Evolutionary conservation across 1,140 invertebrate species (phyloP).

Genomic region (Campoletis sonorensis): DNA sequence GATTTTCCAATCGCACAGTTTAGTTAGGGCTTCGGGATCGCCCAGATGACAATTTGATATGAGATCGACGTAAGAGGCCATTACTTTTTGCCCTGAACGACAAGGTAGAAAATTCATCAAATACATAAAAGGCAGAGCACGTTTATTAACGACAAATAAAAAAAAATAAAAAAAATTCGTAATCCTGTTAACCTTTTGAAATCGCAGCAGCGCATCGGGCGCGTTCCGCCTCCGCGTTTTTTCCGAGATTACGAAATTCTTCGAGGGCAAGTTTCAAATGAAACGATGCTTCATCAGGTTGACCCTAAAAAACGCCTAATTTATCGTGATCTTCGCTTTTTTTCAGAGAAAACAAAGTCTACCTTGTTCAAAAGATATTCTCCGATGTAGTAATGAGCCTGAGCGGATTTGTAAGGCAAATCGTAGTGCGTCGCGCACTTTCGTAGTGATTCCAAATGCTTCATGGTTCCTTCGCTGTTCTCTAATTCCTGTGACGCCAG

Average conservation of each 20-base stretch:
- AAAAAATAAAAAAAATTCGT: too few relatives aligned
- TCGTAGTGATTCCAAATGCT: slow-evolving; percentile 54
- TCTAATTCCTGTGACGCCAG: slow-evolving; percentile 50
- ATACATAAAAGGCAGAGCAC: background rate
- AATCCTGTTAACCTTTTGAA: slow-evolving; percentile 59
- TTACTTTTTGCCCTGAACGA: slow-evolving; percentile 55
- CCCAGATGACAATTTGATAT: slow-evolving; percentile 50
- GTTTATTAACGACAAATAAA: background rate
- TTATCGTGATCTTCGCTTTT: background rate
- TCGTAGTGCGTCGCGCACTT: slow-evolving; percentile 53
- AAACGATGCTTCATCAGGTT: slow-evolving; percentile 53
- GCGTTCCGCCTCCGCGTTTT: slow-evolving; percentile 54
- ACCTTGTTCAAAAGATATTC: slow-evolving; percentile 62
- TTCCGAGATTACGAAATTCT: slow-evolving; percentile 53
- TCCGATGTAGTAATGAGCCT: slow-evolving; percentile 61
- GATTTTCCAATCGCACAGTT: slow-evolving; percentile 62
- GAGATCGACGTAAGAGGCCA: slow-evolving; percentile 56
- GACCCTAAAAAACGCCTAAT: slow-evolving; percentile 47
- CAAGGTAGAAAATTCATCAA: slow-evolving; percentile 23
- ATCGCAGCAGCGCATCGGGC: slow-evolving; percentile 60
- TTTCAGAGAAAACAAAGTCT: background rate
- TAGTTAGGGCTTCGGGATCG: slow-evolving; percentile 47
- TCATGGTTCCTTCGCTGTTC: slow-evolving; percentile 51
- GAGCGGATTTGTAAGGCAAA: slow-evolving; percentile 56
- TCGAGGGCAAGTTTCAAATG: slow-evolving; percentile 59